Evolutionary conservation across 2,797 vertebrate species (phyloP), one percentile per base, ranked within the genome.

Genomic region (Perodicticus potto): DNA sequence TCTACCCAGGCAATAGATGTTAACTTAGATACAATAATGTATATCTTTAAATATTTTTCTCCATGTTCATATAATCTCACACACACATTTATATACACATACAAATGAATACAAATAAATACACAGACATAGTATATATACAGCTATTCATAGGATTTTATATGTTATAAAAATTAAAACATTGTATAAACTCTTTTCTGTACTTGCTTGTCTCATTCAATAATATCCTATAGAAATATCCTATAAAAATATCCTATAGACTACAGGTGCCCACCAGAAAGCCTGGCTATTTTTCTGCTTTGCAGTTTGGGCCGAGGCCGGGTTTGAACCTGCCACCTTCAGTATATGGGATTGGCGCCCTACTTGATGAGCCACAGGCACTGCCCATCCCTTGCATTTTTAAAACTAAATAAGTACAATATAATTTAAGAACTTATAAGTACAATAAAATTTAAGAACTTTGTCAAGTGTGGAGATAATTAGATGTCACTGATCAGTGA

Each of bases 101-200:
- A 57, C 34, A 70, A 70, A 70, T 13, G 37, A 13, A 85, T 4
- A 92, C 27, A 91, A 5, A 84, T 4, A 78, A 53, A 83, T 53
- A 69, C 19, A 63, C 3, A 84, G 69, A 72, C 9, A 86, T 16
- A 77, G 14, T 45, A 45, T 72, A 78, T 32, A 87, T 14, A 89
- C 0, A 83, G 22, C 0, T 63, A 45, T 69, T 34, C 12, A 72
- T 5, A 82, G 25, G 2, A 82, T 37, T 11, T 74, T 93, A 61
- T 43, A 2, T 72, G 6, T 78, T 78, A 76, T 34, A 92, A 93
- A 86, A 95, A 74, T 73, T 78, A 92, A 80, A 63, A 91, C 40
- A 57, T 65, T 53, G 25, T 84, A 87, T 69, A 82, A 0, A 86
- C 0, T 7, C 37, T 89, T 43, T 67, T 78, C 37, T 80, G 7